Percentiles rank a stretch among this genome's conserved stretches.
Evolutionary conservation across 2,113 vertebrate genomes (phyloP).

Genomic region (Heterocephalus glaber): DNA sequence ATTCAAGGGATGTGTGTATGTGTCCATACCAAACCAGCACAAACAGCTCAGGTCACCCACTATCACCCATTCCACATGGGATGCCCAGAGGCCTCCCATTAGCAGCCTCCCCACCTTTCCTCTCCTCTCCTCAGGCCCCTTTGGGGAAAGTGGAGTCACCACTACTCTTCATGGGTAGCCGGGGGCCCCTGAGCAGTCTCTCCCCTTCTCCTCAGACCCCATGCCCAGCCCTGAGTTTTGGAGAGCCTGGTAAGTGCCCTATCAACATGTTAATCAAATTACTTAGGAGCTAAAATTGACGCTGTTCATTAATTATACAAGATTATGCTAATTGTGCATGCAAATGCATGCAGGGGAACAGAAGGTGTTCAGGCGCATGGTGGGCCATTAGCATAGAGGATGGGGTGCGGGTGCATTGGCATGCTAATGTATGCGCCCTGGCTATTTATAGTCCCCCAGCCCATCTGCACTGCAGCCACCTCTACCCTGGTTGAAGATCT

Average conservation of each 20-base stretch:
- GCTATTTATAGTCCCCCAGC: constrained; percentile 95
- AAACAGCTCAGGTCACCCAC: neutral
- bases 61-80: neutral
- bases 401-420: constrained; percentile 92
- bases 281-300: constrained; percentile 95
- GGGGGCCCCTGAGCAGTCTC: constrained; percentile 62
- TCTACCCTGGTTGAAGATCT: constrained; percentile 67
- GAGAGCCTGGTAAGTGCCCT: constrained; percentile 92
- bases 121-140: neutral
- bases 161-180: constrained; percentile 64
- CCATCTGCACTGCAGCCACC: constrained; percentile 91
- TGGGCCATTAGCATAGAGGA: constrained; percentile 98
- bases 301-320: constrained; percentile 99
- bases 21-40: neutral
- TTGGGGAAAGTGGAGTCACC: constrained; percentile 51
- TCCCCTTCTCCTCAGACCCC: constrained; percentile 71
- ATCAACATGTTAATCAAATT: constrained; percentile 98
- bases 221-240: constrained; percentile 85
- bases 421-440: constrained; percentile 97
- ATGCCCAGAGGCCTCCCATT: neutral
- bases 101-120: neutral
- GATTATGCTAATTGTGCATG: constrained; percentile 98
- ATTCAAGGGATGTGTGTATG: neutral
- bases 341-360: constrained; percentile 97
- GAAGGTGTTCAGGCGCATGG: constrained; percentile 98